These are phyloP conservation scores for Epizoanthus scotinus DNA, from an alignment of 92 coral and sea anemone species.

Conservation along the genomic window DNA sequence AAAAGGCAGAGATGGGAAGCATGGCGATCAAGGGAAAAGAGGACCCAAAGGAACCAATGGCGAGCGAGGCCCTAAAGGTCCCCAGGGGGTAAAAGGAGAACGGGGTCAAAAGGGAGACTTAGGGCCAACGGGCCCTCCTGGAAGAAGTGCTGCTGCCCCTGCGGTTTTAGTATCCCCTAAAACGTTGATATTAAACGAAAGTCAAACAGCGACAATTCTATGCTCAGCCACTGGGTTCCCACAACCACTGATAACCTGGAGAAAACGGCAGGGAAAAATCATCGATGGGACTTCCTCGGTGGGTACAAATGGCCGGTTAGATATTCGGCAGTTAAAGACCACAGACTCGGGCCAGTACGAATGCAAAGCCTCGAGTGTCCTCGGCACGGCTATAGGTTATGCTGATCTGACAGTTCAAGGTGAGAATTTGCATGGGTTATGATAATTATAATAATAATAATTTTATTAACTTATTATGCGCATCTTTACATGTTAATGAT, in stretches of 20 bases:
- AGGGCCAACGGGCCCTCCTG: constrained; percentile 24
- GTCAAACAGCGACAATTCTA: constrained; percentile 6
- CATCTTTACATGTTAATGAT: no score
- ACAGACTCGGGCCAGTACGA: constrained; percentile 37
- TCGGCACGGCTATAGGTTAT: constrained; percentile 14
- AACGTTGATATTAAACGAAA: constrained; percentile 11
- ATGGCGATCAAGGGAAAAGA: constrained; percentile 13
- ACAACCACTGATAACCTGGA: constrained; percentile 20
- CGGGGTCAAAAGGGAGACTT: constrained; percentile 29
- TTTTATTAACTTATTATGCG: no score
- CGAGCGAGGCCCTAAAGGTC: constrained; percentile 11
- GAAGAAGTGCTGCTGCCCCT: constrained; percentile 18
- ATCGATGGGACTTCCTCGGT: neutral
- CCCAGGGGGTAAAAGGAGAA: constrained; percentile 11
- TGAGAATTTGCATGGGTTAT: neutral
- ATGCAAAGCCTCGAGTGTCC: constrained; percentile 25
- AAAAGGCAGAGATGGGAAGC: constrained; percentile 8
- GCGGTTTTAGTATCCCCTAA: constrained; percentile 25
- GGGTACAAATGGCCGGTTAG: constrained; percentile 10
- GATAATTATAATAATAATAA: no score
- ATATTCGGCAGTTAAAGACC: constrained; percentile 12
- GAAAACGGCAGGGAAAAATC: neutral
- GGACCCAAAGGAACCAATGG: constrained; percentile 17
- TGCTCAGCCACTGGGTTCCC: constrained; percentile 25
- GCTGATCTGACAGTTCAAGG: constrained; percentile 23